Base-by-base conservation (phyloP, 2,113 vertebrate genomes). In the Jaculus jaculus region DNA sequence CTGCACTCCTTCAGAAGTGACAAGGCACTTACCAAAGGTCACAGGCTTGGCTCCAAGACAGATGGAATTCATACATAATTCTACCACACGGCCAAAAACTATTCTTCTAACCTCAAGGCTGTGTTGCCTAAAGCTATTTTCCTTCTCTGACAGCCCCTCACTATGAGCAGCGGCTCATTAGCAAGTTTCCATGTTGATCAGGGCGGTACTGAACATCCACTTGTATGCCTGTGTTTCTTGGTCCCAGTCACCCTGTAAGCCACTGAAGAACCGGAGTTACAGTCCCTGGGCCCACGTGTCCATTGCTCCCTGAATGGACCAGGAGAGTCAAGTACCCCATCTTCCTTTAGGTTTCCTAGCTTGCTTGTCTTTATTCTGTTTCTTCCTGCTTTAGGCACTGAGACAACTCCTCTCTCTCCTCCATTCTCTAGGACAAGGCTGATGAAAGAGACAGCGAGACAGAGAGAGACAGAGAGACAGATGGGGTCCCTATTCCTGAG, bases 121-220 rank as follows among this genome's bases (percentile, higher is more conserved):
- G 11, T 7, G 0, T 13, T 42, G 58, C 81, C 78, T 10, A 23
- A 63, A 68, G 69, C 83, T 34, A 3, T 9, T 11, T n/a, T n/a
- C 26, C 63, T 95, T 77, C 73, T 82, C 60, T 30, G 69, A 61
- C 1, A 37, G 60, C 17, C 39, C 34, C 39, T 73, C 9, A 4
- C 30, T n/a, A 5, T 0, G 1, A 10, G 5, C 0, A 34, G 68
- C 23, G 20, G 1, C 42, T 37, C 34, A 28, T 17, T 21, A 21
- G 30, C 75, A 63, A 32, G 1, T 60, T 51, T 75, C 17, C 34
- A 21, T 0, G 54, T 3, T 16, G 75, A 71, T 1, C 34, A 21
- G 34, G 51, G 10, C 23, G 39, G 37, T n/a, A 58, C 42, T 39
- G 6, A 72, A 65, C 30, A 28, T 20, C 21, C 20, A 74, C 60